A percentile compares a stretch with the other conserved stretches of the same genome.
phyloP scores from a whole-genome alignment of 1,140 invertebrate genomes.

The Leptinotarsa undecemlineata region DNA sequence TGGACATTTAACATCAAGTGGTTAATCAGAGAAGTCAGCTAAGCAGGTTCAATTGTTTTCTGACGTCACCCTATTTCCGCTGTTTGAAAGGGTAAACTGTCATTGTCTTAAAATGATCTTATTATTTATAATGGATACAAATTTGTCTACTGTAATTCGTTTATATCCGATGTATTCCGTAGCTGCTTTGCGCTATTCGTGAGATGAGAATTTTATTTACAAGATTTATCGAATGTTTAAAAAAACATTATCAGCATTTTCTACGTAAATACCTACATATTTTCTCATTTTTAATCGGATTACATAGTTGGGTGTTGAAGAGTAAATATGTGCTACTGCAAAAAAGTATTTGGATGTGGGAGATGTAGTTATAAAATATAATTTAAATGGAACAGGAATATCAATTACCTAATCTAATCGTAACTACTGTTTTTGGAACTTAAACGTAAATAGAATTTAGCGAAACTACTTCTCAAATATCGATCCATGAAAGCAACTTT shows the following conservation, averaged over 20 bases:
- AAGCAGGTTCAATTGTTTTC: constrained; percentile 31
- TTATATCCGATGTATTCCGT: constrained; percentile 17
- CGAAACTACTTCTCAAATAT: no score
- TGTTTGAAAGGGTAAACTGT: constrained; percentile 34
- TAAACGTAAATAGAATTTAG: no score
- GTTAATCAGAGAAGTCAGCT: constrained; percentile 26
- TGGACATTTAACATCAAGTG: constrained; percentile 33
- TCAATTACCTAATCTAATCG: no score
- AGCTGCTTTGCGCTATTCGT: neutral
- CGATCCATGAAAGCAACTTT: no score
- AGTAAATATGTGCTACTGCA: no score
- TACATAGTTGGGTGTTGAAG: no score
- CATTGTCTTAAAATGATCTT: constrained; percentile 37
- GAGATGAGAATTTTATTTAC: neutral
- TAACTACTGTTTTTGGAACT: no score
- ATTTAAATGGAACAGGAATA: no score
- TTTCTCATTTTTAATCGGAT: neutral
- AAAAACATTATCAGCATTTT: neutral
- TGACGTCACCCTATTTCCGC: constrained; percentile 37
- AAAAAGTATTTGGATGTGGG: no score
- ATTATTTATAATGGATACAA: constrained; percentile 42
- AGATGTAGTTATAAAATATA: no score
- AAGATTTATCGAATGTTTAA: neutral
- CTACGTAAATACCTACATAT: neutral
- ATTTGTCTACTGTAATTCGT: constrained; percentile 34